Evolutionary conservation across 1,140 invertebrate genomes (phyloP), one percentile per base, ranked within the genome.

Genomic region (Pseudomyrmex dendroicus): DNA sequence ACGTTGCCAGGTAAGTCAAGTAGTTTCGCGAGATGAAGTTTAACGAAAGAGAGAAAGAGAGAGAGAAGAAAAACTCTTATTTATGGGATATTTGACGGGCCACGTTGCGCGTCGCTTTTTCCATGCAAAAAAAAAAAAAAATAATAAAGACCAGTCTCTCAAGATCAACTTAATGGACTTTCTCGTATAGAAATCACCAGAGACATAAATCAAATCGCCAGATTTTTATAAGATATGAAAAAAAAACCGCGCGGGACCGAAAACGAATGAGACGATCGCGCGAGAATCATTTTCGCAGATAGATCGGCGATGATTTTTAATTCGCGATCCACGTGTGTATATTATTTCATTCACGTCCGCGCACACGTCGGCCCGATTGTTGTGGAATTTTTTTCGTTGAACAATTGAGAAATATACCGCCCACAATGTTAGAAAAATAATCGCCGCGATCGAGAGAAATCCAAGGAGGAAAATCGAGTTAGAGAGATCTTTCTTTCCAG

Each of bases 1-100:
- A 78, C 77, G 85, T 85, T 84, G 85, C 25, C 77, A 85, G 84
- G 59, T 86, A 86, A 86, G 70, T 86, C 70, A 44, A 76, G 22
- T 80, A 80, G 66, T 80, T 80, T 70, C 35, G 44, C 56, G 56
- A 78, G 54, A 44, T 67, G 20, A 80, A 48, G 20, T 50, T 20
- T 59, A 80, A 59, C 50, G 50, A 80, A 57, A 68, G 48, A 48
- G 35, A 68, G 48, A 77, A n/a, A 5, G 15, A 72, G 5, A 56
- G 4, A 57, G 54, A 57, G 15, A 1, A 15, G 20, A 17, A 44
- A 22, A 20, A 25, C 25, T 25, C 25, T 25, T 3, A 67, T 13
- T 76, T 66, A 66, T 12, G 8, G 5, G 12, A 76, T 66, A 35
- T 44, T 77, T 17, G 62, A 77, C n/a, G 50, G 73, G 62, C 25